Evolutionary conservation across 2,888 invertebrate species (phyloP), one percentile per base, ranked within the genome.

Genomic region (Aricia artaxerxes): DNA sequence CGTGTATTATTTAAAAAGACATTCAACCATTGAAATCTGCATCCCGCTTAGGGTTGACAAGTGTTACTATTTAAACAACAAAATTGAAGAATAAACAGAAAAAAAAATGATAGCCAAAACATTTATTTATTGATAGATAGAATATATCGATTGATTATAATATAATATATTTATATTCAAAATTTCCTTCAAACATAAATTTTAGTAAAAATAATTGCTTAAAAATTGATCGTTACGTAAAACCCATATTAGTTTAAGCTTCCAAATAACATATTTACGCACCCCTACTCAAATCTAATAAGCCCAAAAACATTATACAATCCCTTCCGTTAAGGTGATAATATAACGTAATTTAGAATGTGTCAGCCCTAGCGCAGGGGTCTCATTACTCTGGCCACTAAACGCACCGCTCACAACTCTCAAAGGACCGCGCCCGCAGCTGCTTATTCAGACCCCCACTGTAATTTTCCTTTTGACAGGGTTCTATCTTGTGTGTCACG

Each of bases 391-490:
- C 60, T 75, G 64, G 57, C 49, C 76, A 57, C 57, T 73, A 78
- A 80, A 75, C 75, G 44, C 38, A 78, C 49, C 61, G 69, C 78
- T 73, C 64, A 9, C 64, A 73, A 75, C 73, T 60, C 78, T 79
- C 79, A 80, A 78, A 79, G 80, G 79, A 72, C 75, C 75, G 76
- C 57, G 76, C 53, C 35, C 76, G n/a, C 78, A 75, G 77, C 76
- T 60, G 78, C 77, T 81, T 81, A 80, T 82, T 81, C 81, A 79
- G 77, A 53, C 72, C 80, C 78, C 77, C 81, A 80, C 83, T 83
- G 87, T 87, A 87, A 89, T 90, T 89, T 86, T 81, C 84, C 81
- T 79, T 80, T 44, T 84, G 86, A 86, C 87, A 84, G 82, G 82
- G 85, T 81, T 81, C 86, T 84, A 85, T 84, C 84, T 82, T 77